These are phyloP conservation scores for Nomada lathburiana DNA, from an alignment of 2,888 invertebrate genomes.

Conservation along the genomic window DNA sequence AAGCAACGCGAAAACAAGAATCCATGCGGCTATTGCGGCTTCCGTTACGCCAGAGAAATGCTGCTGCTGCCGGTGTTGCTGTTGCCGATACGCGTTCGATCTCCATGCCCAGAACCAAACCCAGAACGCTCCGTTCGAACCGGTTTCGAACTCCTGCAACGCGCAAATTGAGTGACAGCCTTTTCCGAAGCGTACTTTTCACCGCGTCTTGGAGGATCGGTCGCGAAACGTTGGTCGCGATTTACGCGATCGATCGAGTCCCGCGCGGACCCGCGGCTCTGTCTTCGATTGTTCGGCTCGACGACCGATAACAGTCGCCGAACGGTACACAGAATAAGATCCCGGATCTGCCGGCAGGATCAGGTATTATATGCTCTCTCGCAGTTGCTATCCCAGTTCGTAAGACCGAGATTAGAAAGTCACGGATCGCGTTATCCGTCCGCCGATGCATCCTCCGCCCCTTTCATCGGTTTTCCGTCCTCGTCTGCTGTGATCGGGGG, in stretches of 20 bases:
- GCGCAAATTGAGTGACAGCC: slow-evolving; percentile 70
- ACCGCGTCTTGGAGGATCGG: slow-evolving; percentile 52
- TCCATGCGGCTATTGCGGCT: slow-evolving; percentile 79
- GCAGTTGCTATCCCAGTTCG: slow-evolving; percentile 45
- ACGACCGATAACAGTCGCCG: slow-evolving; percentile 4
- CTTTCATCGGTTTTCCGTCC: neutral
- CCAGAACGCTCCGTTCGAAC: slow-evolving; percentile 63
- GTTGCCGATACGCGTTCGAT: slow-evolving; percentile 44
- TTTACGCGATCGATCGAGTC: slow-evolving; percentile 45
- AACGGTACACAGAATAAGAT: slow-evolving; percentile 23
- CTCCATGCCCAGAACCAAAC: slow-evolving; percentile 53
- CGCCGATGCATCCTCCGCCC: slow-evolving; percentile 61
- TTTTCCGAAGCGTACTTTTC: slow-evolving; percentile 65
- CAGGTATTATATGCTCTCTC: neutral
- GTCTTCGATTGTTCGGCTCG: slow-evolving; percentile 7
- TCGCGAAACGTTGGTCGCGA: slow-evolving; percentile 51
- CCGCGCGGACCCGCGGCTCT: neutral
- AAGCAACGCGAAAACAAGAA: slow-evolving; percentile 78
- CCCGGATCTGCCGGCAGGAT: neutral
- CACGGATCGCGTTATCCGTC: slow-evolving; percentile 53
- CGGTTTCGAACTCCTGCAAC: slow-evolving; percentile 65
- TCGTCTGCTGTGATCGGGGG: neutral
- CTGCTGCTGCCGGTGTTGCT: slow-evolving; percentile 47
- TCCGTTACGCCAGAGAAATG: slow-evolving; percentile 75
- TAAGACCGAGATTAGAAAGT: slow-evolving; percentile 68